Evolutionary conservation across 2,113 vertebrate species (phyloP).

Genomic region (Leucopsar rothschildi): DNA sequence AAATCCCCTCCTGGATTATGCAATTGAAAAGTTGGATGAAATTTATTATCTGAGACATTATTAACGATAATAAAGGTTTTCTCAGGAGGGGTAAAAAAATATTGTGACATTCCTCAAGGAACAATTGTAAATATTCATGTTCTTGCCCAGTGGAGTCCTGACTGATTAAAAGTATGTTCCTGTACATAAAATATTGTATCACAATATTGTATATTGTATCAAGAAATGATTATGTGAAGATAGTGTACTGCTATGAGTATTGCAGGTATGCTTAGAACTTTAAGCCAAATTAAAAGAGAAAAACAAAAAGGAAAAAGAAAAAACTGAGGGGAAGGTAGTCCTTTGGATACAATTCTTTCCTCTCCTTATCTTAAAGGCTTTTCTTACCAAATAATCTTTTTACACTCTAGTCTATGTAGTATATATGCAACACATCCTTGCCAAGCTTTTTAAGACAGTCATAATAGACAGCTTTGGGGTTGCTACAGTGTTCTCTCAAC

Average conservation of each 20-base stretch:
- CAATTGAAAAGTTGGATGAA: neutral
- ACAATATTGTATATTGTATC: neutral
- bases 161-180: neutral
- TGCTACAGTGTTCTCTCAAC: neutral
- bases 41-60: neutral
- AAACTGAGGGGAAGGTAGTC: rapidly evolving
- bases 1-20: neutral
- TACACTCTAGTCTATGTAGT: neutral
- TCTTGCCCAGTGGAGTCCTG: neutral
- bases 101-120: neutral
- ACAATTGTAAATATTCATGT: neutral
- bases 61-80: neutral
- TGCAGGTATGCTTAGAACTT: neutral
- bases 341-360: neutral
- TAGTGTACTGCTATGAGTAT: neutral
- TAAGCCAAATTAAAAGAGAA: neutral
- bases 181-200: neutral
- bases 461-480: neutral
- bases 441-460: neutral
- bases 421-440: neutral
- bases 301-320: neutral
- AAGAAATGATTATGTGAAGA: neutral
- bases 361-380: neutral
- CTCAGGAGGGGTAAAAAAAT: neutral
- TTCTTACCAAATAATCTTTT: neutral